A percentile compares a stretch with the other conserved stretches of the same genome.
Conservation (phyloP, 2,113 vertebrate genomes). For the Lampris megalopsis region DNA sequence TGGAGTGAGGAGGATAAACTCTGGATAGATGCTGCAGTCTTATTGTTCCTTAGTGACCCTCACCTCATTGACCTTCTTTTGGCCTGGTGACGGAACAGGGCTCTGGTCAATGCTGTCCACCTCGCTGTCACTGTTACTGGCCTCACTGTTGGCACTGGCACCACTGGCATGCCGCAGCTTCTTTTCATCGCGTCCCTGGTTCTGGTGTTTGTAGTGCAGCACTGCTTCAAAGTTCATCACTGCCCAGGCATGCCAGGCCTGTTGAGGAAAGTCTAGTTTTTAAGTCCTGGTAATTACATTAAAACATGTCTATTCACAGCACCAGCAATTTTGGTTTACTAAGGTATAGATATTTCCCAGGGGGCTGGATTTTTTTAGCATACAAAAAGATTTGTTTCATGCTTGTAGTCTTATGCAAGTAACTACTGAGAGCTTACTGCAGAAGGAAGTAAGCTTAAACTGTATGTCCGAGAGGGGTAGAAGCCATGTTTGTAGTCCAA, state of each 20-base stretch:
- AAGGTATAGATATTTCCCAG: constrained; percentile 20
- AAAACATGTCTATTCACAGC: constrained; percentile 37
- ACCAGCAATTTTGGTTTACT: constrained; percentile 40
- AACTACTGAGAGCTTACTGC: background rate
- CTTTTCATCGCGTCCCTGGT: constrained; percentile 93
- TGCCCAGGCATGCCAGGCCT: constrained; percentile 99
- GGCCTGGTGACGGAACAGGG: constrained; percentile 91
- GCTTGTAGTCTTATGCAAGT: constrained; percentile 19
- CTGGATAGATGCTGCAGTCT: background rate
- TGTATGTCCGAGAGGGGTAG: background rate
- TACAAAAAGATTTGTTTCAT: constrained; percentile 42
- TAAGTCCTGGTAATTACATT: constrained; percentile 26
- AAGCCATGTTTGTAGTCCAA: constrained; percentile 38
- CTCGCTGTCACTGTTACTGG: constrained; percentile 96
- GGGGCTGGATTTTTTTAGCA: constrained; percentile 9
- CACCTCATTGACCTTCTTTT: constrained; percentile 96
- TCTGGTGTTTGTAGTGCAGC: constrained; percentile 97
- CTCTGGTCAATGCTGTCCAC: constrained; percentile 92
- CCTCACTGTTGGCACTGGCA: constrained; percentile 90
- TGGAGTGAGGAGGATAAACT: background rate
- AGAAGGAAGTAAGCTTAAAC: background rate
- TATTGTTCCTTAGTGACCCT: background rate
- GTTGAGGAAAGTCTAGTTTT: constrained; percentile 22
- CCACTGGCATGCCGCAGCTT: constrained; percentile 91
- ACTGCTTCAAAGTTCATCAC: constrained; percentile 99